Evolutionary conservation across 2,797 vertebrate genomes (phyloP), one percentile per base, ranked within the genome.

Genomic region (Avahi laniger): DNA sequence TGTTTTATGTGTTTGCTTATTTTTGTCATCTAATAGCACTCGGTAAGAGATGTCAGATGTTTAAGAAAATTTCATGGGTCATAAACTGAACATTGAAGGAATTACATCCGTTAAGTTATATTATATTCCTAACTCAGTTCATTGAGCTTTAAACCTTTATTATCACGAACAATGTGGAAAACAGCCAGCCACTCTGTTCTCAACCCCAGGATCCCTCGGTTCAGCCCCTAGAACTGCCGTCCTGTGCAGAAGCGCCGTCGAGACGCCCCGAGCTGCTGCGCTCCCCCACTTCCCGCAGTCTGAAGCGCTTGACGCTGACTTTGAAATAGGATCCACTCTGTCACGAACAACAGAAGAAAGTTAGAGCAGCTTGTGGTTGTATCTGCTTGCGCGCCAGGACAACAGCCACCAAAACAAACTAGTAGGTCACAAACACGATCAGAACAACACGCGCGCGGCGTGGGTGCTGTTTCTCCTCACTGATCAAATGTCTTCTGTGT

Each of bases 321-420:
- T 5, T 7, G n/a, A 72, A 50, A 41, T 20, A 10, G 46, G 80
- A 33, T 0, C 30, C 15, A 6, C 33, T 22, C 24, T 17, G 4
- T 11, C 0, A 1, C 0, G 13, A 67, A 41, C 1, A 0, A 2
- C 46, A 0, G 38, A 33, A 26, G 35, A 26, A 7, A 14, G 20
- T 15, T 0, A 2, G 22, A 12, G 43, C 17, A 30, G 14, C 35
- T 1, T 33, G 33, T 3, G 20, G 18, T 0, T 8, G 14, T 8
- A 1, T 15, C 24, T 84, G 63, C 20, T 26, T 2, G 38, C 6
- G 35, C 0, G 3, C 24, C n/a, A 41, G 13, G 46, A 12, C 13
- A 24, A 14, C 33, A 5, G 17, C 28, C 38, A 26, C 5, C 57
- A 67, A 54, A 28, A 61, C 17, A 30, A 41, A 1, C 7, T 7